A percentile compares a stretch with the other conserved stretches of the same genome.
phyloP scores from a whole-genome alignment of 2,113 vertebrate species.

The Romanogobio albipinnatus region DNA sequence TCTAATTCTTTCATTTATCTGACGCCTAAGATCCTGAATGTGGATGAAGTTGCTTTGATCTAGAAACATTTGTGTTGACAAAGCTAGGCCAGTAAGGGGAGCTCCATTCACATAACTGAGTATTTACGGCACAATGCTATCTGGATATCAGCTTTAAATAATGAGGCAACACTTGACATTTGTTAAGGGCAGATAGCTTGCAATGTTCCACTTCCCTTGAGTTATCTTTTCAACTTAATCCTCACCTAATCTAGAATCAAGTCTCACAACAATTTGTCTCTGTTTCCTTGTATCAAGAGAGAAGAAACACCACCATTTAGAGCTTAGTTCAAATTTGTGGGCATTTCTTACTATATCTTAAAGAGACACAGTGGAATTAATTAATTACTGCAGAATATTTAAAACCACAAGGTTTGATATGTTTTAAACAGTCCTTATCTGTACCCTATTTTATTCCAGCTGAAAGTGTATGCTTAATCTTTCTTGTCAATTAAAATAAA shows the following conservation, averaged over 20 bases:
- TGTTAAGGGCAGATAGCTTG: conserved; percentile 38
- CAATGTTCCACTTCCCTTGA: conserved; percentile 11
- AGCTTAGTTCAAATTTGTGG: not conserved
- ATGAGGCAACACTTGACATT: conserved; percentile 39
- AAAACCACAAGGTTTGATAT: not conserved
- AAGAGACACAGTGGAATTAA: not conserved
- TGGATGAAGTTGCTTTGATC: not conserved
- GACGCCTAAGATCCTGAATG: not conserved
- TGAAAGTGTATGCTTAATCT: not conserved
- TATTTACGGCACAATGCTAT: not conserved
- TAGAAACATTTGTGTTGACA: conserved; percentile 44
- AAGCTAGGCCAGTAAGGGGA: conserved; percentile 48
- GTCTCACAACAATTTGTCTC: conserved; percentile 33
- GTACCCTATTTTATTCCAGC: conserved; percentile 10
- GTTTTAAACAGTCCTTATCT: not conserved
- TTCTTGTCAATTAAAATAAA: not conserved
- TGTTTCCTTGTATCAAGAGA: not conserved
- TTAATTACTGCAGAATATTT: not conserved
- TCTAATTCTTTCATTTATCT: conserved; percentile 40
- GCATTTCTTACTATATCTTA: conserved; percentile 1
- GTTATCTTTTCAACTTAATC: conserved; percentile 42
- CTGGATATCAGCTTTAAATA: conserved; percentile 9
- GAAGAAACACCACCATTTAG: not conserved
- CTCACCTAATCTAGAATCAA: conserved; percentile 9
- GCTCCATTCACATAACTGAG: conserved; percentile 48